Evolutionary conservation across 37 sponge, comb jelly and placozoan genomes (phyloP).

Genomic region (Haliclona indistincta): DNA sequence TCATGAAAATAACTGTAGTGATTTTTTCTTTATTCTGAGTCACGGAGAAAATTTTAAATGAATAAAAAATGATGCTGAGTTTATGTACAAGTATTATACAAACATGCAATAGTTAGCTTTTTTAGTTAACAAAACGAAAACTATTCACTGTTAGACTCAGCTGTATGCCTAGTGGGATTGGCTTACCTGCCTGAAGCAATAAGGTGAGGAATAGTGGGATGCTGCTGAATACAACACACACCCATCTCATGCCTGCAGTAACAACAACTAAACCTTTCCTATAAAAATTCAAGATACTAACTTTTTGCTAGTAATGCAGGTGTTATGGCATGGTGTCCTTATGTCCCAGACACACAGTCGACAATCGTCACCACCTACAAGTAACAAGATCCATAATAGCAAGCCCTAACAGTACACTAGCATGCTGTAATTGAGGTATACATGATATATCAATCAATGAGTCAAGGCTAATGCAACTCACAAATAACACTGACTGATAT

Average conservation of each 20-base stretch:
- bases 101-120: not conserved
- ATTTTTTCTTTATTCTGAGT: too few relatives aligned
- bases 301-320: conserved; percentile 21
- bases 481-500: too few relatives aligned
- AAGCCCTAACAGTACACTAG: too few relatives aligned
- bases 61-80: not conserved
- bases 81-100: too few relatives aligned
- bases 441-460: too few relatives aligned
- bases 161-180: too few relatives aligned
- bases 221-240: conserved; percentile 76
- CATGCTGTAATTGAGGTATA: too few relatives aligned
- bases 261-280: not conserved
- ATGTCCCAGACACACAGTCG: conserved; percentile 59
- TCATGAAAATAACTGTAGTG: too few relatives aligned
- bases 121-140: not conserved
- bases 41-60: too few relatives aligned
- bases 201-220: conserved; percentile 42
- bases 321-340: not conserved
- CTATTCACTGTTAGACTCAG: too few relatives aligned
- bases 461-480: too few relatives aligned
- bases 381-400: not conserved
- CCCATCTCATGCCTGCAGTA: conserved; percentile 81
- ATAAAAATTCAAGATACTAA: not conserved
- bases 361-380: conserved; percentile 67
- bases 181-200: conserved; percentile 78